Evolutionary conservation across 2,888 invertebrate species (phyloP).

Genomic region (Tipula unca): DNA sequence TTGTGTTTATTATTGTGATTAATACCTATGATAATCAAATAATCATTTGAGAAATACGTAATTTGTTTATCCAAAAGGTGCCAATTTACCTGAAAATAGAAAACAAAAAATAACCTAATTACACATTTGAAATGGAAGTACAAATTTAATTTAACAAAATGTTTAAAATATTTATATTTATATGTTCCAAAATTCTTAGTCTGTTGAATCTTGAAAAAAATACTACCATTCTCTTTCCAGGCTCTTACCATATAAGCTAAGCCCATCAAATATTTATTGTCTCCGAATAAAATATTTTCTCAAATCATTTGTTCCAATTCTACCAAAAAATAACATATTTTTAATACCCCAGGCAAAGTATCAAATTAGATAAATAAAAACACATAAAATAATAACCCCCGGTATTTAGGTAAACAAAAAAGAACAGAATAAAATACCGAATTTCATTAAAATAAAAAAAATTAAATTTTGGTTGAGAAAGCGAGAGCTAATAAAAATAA

Average conservation of each 20-base stretch:
- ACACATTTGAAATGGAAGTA: not conserved
- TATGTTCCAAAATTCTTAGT: not conserved
- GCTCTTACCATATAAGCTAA: too few relatives aligned
- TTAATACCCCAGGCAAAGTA: not conserved
- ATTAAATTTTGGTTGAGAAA: not conserved
- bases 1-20: not conserved
- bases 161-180: not conserved
- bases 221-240: not conserved
- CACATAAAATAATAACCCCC: not conserved
- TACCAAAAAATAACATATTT: not conserved
- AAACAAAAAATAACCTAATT: not conserved
- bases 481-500: not conserved
- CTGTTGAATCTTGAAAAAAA: not conserved
- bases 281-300: not conserved
- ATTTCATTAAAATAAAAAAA: not conserved
- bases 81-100: not conserved
- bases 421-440: not conserved
- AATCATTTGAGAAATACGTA: too few relatives aligned
- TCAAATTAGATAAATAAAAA: not conserved
- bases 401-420: not conserved
- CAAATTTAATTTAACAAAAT: not conserved
- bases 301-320: not conserved
- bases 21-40: not conserved
- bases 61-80: not conserved
- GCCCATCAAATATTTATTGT: not conserved